These are phyloP conservation scores for Hydrozoanthus tunicans DNA, from an alignment of 64 coral and sea anemone genomes.

Conservation along the genomic window DNA sequence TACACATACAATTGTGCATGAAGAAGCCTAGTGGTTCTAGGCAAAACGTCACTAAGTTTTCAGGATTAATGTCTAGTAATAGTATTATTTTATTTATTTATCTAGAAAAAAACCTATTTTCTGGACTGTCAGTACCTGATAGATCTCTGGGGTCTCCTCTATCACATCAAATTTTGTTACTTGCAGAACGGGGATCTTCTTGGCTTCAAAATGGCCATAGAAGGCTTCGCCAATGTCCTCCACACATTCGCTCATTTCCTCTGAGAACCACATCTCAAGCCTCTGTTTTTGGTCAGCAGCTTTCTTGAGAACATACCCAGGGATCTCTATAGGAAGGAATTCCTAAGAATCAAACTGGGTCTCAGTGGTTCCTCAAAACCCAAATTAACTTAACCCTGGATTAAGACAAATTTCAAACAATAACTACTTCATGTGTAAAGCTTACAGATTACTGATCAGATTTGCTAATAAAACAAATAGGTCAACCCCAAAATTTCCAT, in stretches of 20 bases:
- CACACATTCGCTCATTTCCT: conserved; percentile 89
- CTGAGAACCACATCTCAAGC: conserved; percentile 90
- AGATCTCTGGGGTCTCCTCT: conserved; percentile 72
- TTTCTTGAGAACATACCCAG: conserved; percentile 83
- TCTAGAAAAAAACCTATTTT: too few species aligned
- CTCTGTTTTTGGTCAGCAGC: conserved; percentile 60
- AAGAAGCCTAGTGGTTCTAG: too few species aligned
- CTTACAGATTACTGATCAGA: too few species aligned
- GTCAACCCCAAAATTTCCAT: too few species aligned
- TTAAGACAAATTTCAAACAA: too few species aligned
- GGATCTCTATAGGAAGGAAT: conserved; percentile 54
- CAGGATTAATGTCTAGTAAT: too few species aligned
- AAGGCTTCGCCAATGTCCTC: conserved; percentile 80
- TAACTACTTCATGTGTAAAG: too few species aligned
- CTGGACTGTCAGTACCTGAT: conserved; percentile 59
- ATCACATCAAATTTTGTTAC: conserved; percentile 91
- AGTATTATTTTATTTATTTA: too few species aligned
- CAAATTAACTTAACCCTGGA: too few species aligned
- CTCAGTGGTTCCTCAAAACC: not conserved
- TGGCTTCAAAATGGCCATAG: conserved; percentile 73
- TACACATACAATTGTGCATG: too few species aligned
- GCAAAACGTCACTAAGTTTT: too few species aligned
- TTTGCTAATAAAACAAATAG: too few species aligned
- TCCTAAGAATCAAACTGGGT: not conserved
- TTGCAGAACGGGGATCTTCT: conserved; percentile 91